Evolutionary conservation across 2,797 vertebrate species (phyloP), one percentile per base, ranked within the genome.

Genomic region (Chelmon rostratus): DNA sequence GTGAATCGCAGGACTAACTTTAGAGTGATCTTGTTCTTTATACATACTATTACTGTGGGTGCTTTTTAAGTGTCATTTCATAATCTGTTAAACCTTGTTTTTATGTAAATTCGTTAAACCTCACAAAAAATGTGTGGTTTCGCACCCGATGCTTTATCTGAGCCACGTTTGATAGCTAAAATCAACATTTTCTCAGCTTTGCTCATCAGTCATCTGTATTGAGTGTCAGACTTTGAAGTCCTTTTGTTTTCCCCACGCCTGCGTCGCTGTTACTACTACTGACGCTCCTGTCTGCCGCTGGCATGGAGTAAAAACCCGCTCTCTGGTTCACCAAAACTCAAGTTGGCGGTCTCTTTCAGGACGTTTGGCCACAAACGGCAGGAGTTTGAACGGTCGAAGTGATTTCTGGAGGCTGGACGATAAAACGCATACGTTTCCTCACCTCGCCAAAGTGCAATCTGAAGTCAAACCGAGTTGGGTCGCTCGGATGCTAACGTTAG

Each of bases 401-500:
- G 0, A 57, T 47, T 31, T 19, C 9, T 31, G 8, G 19, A 19
- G 5, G 6, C 12, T 13, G 31, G 38, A 77, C 33, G 37, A 56
- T 44, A n/a, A 42, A 59, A 50, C 40, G 0, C 28, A 23, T 35
- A 21, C 58, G 16, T 42, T 42, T 13, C 53, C 21, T 11, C 75
- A 8, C 76, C 57, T 54, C 78, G 15, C 46, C 21, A 76, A 83
- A 88, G 86, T 87, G 76, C 81, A 75, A 28, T n/a, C 54, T 57
- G 28, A 73, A 88, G 81, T 85, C 79, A 61, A 37, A 46, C 62
- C 73, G 25, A 82, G 72, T 89, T 87, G 70, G 72, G 77, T 66
- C 76, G 74, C 46, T 31, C 80, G 77, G 88, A 88, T 85, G 93
- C 92, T 92, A 93, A 65, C 84, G 73, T 87, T 94, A 94, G 93